Percentiles rank a stretch among this genome's conserved stretches.
Conservation (phyloP, 2,888 invertebrate species). For the Atrina japonica region DNA sequence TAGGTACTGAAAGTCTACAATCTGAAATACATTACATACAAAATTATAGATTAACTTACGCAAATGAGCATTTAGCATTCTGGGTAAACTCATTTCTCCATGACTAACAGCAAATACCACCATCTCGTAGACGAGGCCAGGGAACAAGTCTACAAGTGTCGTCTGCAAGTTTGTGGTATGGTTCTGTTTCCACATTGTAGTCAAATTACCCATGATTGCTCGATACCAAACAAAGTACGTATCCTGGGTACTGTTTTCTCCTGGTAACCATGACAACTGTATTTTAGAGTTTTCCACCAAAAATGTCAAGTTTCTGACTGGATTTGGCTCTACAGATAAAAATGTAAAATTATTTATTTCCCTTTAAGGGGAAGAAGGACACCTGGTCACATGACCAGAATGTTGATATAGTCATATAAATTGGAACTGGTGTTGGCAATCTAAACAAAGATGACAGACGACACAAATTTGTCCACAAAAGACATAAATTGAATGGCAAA, state of each 20-base stretch:
- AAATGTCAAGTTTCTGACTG: constrained; percentile 56
- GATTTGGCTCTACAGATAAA: constrained; percentile 59
- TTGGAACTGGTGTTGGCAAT: too few species aligned
- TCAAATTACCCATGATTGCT: constrained; percentile 51
- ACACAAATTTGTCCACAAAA: too few species aligned
- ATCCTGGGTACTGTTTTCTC: constrained; percentile 53
- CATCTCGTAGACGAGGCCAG: constrained; percentile 68
- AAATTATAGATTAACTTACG: constrained; percentile 23
- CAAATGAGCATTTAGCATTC: constrained; percentile 24
- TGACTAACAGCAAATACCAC: constrained; percentile 62
- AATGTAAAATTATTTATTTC: too few species aligned
- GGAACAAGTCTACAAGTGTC: constrained; percentile 56
- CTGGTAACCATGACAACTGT: constrained; percentile 58
- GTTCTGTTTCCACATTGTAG: constrained; percentile 53
- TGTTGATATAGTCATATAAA: too few species aligned
- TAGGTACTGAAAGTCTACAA: neutral
- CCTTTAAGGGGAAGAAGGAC: too few species aligned
- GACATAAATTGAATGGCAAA: too few species aligned
- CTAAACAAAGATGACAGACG: too few species aligned
- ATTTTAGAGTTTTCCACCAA: constrained; percentile 41
- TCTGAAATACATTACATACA: neutral
- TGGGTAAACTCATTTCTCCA: constrained; percentile 51
- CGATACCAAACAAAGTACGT: constrained; percentile 58
- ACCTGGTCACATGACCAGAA: too few species aligned
- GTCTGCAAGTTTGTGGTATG: constrained; percentile 43